These are phyloP conservation scores for Schizotus pectinicornis DNA, from an alignment of 2,888 invertebrate species.

Conservation along the genomic window DNA sequence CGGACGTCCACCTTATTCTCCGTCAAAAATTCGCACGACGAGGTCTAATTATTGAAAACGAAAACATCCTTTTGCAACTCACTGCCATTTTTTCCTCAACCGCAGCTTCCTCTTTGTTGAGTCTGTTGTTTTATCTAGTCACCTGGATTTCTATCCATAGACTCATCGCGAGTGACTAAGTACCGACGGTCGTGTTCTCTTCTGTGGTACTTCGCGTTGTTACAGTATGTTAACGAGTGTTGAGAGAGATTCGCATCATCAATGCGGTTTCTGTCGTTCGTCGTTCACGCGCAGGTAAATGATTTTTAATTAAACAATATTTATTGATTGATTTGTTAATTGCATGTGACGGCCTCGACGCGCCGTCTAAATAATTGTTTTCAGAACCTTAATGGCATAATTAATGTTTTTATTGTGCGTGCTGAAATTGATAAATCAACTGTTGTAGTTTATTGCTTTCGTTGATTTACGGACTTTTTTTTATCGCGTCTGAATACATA, in stretches of 20 bases:
- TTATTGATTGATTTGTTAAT: neutral
- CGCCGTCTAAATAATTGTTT: slow-evolving; percentile 7
- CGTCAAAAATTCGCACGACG: too few species aligned
- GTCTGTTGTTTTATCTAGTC: too few species aligned
- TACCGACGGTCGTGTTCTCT: too few species aligned
- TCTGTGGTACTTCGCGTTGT: too few species aligned
- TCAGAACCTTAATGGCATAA: neutral
- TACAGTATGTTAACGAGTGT: too few species aligned
- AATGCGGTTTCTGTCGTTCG: too few species aligned
- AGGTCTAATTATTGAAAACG: neutral
- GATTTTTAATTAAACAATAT: neutral
- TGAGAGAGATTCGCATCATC: too few species aligned
- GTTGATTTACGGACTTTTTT: neutral
- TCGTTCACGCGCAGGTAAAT: neutral
- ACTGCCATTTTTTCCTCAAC: slow-evolving; percentile 10
- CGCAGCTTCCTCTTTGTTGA: slow-evolving; percentile 13
- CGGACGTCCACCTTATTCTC: too few species aligned
- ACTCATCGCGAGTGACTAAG: too few species aligned
- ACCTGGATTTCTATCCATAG: too few species aligned
- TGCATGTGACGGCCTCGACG: neutral
- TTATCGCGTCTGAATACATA: neutral
- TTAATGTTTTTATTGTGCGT: slow-evolving; percentile 6
- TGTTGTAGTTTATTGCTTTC: slow-evolving; percentile 1
- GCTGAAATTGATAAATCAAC: slow-evolving; percentile 5
- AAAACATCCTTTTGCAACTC: slow-evolving; percentile 27